Conservation (phyloP, 2,113 vertebrate species). For the Amia ocellicauda region DNA sequence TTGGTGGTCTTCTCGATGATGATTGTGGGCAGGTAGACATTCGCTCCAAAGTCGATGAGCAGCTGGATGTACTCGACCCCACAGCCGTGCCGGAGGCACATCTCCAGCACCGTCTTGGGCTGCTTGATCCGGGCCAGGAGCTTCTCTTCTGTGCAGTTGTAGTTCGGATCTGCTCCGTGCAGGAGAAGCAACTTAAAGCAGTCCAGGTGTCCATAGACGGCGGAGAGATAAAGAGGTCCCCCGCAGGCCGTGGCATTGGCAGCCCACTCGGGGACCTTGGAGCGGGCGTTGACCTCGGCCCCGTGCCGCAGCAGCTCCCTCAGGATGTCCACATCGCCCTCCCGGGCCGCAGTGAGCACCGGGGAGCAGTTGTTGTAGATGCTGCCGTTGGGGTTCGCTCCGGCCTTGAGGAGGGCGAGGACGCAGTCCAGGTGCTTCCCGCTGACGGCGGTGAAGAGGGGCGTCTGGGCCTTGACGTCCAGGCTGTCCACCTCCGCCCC, state of each 20-base stretch:
- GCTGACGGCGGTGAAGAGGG: slow-evolving; percentile 84
- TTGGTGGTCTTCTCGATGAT: slow-evolving; percentile 51
- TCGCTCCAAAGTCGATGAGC: slow-evolving; percentile 89
- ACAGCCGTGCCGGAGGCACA: slow-evolving; percentile 81
- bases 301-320: slow-evolving; percentile 75
- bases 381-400: slow-evolving; percentile 80
- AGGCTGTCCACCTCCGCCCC: slow-evolving; percentile 85
- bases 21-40: slow-evolving; percentile 76
- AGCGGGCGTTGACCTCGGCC: slow-evolving; percentile 74
- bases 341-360: slow-evolving; percentile 76
- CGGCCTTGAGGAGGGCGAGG: slow-evolving; percentile 73
- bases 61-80: slow-evolving; percentile 73
- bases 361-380: slow-evolving; percentile 87
- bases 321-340: slow-evolving; percentile 72
- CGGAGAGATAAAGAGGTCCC: slow-evolving; percentile 84
- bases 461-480: slow-evolving; percentile 92
- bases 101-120: slow-evolving; percentile 81
- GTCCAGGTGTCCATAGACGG: slow-evolving; percentile 81
- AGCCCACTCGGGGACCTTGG: slow-evolving; percentile 77
- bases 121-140: slow-evolving; percentile 70
- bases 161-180: slow-evolving; percentile 83
- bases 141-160: slow-evolving; percentile 79
- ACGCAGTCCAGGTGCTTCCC: slow-evolving; percentile 84
- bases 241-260: slow-evolving; percentile 71
- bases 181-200: slow-evolving; percentile 84